Evolutionary conservation across 2,888 invertebrate species (phyloP), one percentile per base, ranked within the genome.

Genomic region (Ichneumon xanthorius): DNA sequence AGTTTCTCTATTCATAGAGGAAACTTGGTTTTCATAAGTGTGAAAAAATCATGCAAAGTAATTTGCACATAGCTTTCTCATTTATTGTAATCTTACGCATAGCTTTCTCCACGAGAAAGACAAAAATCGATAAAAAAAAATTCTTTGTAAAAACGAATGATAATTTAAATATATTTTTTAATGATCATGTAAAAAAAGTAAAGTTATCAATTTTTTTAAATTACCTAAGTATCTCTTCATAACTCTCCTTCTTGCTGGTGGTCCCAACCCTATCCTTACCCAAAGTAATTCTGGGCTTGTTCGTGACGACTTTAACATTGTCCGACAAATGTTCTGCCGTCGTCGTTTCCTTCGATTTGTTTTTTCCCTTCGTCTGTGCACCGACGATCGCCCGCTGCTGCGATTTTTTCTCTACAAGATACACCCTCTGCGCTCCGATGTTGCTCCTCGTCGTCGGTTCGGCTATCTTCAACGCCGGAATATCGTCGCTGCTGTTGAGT

Each of bases 381-480:
- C 71, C 50, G 30, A 58, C 45, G 14, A 2, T 68, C 37, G 61
- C 22, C 19, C 80, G 79, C 50, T 80, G 26, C 7, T 68, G 40
- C 11, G 33, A n/a, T 53, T 80, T 84, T 30, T 77, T 73, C 11
- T 87, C 79, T 0, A 77, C 68, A 1, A 55, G 19, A 67, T 67
- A 63, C 67, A 50, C n/a, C 48, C n/a, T 76, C 4, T 53, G 58
- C 22, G 50, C 40, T 16, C 4, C 53, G 33, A 67, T 80, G 22
- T 19, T 14, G 30, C 68, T 73, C 2, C 9, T 33, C 22, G 70
- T 14, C 6, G 33, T 48, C 0, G 78, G 73, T 14, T 90, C 89
- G 0, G 87, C 91, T 71, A 92, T 90, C 65, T 91, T 90, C 22
- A 93, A 80, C 0, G 91, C 89, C 0, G 93, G 93, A 45, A 91